Conservation (phyloP, 2,113 vertebrate genomes). For the Micromys minutus region DNA sequence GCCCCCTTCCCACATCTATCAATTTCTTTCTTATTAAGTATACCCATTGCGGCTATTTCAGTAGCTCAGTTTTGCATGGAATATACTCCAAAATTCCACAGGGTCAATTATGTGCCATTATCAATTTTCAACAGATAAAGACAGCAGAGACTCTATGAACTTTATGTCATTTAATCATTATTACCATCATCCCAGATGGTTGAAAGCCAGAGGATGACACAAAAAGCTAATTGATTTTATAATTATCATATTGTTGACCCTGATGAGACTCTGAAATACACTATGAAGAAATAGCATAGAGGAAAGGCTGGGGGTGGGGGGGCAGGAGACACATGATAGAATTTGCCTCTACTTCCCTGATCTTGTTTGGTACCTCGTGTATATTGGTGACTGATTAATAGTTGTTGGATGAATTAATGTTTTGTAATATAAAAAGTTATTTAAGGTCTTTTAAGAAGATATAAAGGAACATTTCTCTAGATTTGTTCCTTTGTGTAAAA, state of each 20-base stretch:
- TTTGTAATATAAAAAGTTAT: not conserved
- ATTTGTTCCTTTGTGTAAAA: not conserved
- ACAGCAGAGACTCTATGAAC: not conserved
- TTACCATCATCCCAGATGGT: not conserved
- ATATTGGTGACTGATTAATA: not conserved
- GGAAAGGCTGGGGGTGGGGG: not conserved
- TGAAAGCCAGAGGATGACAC: not conserved
- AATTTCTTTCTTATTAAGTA: not conserved
- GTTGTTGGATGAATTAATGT: slow-evolving; percentile 1
- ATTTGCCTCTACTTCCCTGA: not conserved
- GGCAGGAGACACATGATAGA: not conserved
- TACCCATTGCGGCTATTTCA: not conserved
- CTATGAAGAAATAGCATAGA: not conserved
- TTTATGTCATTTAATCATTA: not conserved
- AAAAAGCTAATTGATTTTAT: slow-evolving; percentile 32
- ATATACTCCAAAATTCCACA: not conserved
- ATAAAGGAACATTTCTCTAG: not conserved
- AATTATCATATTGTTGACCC: not conserved
- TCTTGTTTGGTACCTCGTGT: not conserved
- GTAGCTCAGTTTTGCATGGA: slow-evolving; percentile 16
- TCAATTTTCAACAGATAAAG: not conserved
- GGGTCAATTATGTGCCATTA: slow-evolving; percentile 3
- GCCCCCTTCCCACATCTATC: not conserved
- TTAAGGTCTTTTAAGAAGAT: not conserved
- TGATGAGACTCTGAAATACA: slow-evolving; percentile 32